Evolutionary conservation across 2,797 vertebrate genomes (phyloP), one percentile per base, ranked within the genome.

Genomic region (Macropus fuliginosus): DNA sequence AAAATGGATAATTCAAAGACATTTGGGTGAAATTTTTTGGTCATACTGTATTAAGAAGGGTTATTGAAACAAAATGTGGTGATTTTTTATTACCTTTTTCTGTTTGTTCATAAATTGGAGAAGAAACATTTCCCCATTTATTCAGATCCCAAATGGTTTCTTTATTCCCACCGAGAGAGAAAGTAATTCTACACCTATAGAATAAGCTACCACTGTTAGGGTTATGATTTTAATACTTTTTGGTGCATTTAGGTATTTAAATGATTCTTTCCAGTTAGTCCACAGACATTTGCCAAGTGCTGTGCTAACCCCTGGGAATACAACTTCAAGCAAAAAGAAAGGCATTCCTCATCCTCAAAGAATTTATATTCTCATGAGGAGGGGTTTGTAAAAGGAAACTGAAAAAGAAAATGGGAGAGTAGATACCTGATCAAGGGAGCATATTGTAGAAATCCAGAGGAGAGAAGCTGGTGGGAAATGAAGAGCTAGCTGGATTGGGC

Each of bases 171-270:
- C 6, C 34, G 59, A 81, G 27, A 24, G 55, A 90, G 52, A 81
- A 94, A 54, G 56, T 16, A 40, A 89, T 92, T 95, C 87, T 89
- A 12, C 9, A 0, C 74, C 92, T 21, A 31, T 93, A 93, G 91
- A 92, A 94, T 46, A 46, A 46, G 40, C 74, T 81, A 91, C 50
- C 59, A 29, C 59, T 93, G 31, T 50, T 56, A 81, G 91, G 10
- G 14, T 66, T n/a, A n/a, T 16, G 21, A 81, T 89, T 13, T 93
- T 93, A 54, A 50, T 91, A 6, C 50, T 93, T 92, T 62, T n/a
- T 40, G 24, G 54, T 94, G 55, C 92, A 92, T 94, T 95, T 54
- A 93, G 46, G 93, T 95, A 11, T 93, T 87, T 94, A 91, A 91
- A 5, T 66, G 92, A 92, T 6, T 59, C 52, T 12, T 62, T 74